phyloP scores from a whole-genome alignment of 2,797 vertebrate genomes.

The Lepidocolaptes lacrymiger region DNA sequence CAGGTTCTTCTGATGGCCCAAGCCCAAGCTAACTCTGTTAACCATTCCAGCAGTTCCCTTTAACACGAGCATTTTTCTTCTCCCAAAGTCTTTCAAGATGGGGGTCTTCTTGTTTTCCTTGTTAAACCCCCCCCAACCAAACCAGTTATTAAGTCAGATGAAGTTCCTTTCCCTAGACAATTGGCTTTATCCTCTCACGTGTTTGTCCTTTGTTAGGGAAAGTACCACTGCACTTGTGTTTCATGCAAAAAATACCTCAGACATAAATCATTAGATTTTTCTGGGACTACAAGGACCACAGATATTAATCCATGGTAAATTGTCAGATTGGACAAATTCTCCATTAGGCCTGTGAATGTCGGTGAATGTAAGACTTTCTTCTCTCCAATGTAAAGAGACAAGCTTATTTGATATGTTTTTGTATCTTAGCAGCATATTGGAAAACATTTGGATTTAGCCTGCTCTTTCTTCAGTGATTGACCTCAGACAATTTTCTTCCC shows the following conservation, averaged over 20 bases:
- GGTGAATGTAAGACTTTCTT: not conserved
- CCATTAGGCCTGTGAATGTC: not conserved
- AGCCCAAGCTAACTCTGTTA: not conserved
- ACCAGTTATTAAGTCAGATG: not conserved
- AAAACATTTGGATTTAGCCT: not conserved
- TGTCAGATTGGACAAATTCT: not conserved
- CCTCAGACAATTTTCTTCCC: not conserved
- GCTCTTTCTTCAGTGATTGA: not conserved
- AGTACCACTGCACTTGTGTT: not conserved
- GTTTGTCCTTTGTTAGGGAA: not conserved
- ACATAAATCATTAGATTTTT: not conserved
- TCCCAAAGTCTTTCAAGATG: not conserved
- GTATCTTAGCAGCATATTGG: not conserved
- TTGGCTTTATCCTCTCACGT: not conserved
- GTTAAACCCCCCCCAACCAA: accelerated
- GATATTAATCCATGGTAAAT: not conserved
- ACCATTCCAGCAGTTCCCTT: not conserved
- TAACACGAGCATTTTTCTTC: not conserved
- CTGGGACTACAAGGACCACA: not conserved
- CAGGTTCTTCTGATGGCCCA: not conserved
- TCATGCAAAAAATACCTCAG: not conserved
- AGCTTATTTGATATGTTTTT: not conserved
- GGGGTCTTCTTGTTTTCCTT: not conserved
- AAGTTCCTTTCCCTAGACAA: not conserved
- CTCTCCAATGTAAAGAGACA: not conserved